Evolutionary conservation across 2,113 vertebrate genomes (phyloP).

Genomic region (Mystacornis crossleyi): DNA sequence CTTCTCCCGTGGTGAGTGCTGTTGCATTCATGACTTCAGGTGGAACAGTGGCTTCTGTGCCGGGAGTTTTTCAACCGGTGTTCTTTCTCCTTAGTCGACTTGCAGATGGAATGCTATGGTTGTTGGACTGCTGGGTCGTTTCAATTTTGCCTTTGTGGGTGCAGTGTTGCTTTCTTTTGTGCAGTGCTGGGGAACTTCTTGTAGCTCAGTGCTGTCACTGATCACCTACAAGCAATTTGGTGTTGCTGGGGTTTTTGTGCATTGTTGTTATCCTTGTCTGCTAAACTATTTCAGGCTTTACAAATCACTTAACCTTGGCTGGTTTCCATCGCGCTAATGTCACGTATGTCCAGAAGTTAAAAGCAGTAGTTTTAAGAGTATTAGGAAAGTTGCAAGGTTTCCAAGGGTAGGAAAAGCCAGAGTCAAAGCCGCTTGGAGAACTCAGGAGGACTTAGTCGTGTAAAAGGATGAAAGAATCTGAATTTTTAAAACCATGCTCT

Average conservation of each 20-base stretch:
- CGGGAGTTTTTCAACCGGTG: background rate
- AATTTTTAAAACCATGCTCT: background rate
- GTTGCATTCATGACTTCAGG: background rate
- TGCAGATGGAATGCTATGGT: background rate
- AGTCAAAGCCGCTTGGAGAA: background rate
- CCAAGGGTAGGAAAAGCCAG: background rate
- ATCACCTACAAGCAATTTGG: background rate
- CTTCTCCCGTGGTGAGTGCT: background rate
- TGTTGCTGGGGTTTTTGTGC: background rate
- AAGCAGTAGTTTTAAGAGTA: background rate
- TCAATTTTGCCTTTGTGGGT: background rate
- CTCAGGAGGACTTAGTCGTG: background rate
- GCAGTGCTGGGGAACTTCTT: background rate
- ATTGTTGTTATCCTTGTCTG: background rate
- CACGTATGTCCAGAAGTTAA: background rate
- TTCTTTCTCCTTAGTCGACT: background rate
- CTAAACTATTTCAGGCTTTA: background rate
- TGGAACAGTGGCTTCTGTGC: background rate
- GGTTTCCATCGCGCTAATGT: background rate
- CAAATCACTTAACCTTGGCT: background rate
- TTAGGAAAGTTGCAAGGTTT: background rate
- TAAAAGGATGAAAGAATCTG: background rate
- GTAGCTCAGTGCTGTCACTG: background rate
- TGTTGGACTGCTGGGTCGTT: background rate
- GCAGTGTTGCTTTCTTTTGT: background rate